Evolutionary conservation across 2,113 vertebrate genomes (phyloP), one percentile per base, ranked within the genome.

Genomic region (Thalassarche chlororhynchos): DNA sequence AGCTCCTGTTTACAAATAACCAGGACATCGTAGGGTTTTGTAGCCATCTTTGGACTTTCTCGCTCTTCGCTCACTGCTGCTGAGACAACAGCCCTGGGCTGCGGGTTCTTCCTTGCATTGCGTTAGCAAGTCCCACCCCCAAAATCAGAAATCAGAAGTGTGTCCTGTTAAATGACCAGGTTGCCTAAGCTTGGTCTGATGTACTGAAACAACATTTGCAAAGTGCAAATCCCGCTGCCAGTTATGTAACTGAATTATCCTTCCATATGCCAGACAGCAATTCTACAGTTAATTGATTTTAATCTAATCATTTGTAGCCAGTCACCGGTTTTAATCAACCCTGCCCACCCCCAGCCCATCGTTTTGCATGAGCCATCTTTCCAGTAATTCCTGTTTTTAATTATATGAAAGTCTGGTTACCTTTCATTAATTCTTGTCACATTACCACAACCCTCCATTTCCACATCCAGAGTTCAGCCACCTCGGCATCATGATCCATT

Each of bases 261-360:
- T 84, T 70, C 94, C 95, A 82, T 96, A 92, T 90, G 95, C 89
- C 96, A 95, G 96, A 77, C 93, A 90, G 94, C 83, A 47, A 91
- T 65, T 90, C 94, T 42, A 85, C 89, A 84, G 87, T 97, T 97
- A 97, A 97, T 97, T 97, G 96, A 93, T 97, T 96, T 94, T 97
- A 97, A 97, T 97, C 78, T 96, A 83, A 97, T 97, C 94, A 97
- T 84, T 85, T 86, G 89, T 64, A 97, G 97, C 93, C 95, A 97
- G 96, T 61, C 90, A 51, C 76, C 60, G 42, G 87, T 69, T 98
- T 95, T 97, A 96, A 97, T 96, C 96, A 97, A 36, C 28, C 65
- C 91, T 87, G 55, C 77, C 87, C 52, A 78, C 71, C 80, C 83
- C 88, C 90, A 60, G 78, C 89, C 82, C 90, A 42, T 58, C 34